Percentiles rank a stretch among this genome's conserved stretches.
Conservation (phyloP, 2,888 invertebrate genomes). For the Eupelmus urozonus region DNA sequence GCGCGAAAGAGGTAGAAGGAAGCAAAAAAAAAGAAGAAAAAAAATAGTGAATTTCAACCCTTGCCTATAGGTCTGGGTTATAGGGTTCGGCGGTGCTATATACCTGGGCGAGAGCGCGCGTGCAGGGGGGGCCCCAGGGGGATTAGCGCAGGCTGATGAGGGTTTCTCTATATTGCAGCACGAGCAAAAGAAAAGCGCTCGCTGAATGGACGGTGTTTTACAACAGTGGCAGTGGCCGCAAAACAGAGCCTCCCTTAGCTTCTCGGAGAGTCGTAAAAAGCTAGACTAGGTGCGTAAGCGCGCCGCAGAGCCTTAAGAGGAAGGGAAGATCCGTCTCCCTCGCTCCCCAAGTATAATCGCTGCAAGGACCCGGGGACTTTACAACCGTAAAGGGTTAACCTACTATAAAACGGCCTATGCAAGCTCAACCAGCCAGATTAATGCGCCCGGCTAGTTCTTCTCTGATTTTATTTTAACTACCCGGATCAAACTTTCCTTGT, state of each 20-base stretch:
- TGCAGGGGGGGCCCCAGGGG: constrained; percentile 20
- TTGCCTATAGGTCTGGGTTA: constrained; percentile 12
- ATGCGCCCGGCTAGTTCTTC: no score
- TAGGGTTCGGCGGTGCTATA: neutral
- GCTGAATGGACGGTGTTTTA: constrained; percentile 71
- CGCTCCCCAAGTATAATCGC: constrained; percentile 7
- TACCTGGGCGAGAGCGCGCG: no score
- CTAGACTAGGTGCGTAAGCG: neutral
- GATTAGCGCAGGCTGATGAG: constrained; percentile 51
- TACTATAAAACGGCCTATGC: constrained; percentile 64
- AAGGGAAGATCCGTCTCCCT: neutral
- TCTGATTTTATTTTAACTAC: constrained; percentile 1
- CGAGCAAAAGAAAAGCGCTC: constrained; percentile 65
- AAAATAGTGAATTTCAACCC: constrained; percentile 31
- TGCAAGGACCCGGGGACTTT: neutral
- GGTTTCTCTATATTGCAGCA: constrained; percentile 63
- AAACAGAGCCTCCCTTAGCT: no score
- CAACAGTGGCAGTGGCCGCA: constrained; percentile 66
- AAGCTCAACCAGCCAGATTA: constrained; percentile 12
- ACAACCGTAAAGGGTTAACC: constrained; percentile 63
- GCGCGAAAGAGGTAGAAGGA: neutral
- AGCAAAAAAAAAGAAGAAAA: constrained; percentile 7
- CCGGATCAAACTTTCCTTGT: neutral
- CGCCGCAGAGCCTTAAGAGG: no score
- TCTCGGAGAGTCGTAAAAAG: constrained; percentile 11